Evolutionary conservation across 1,140 invertebrate species (phyloP).

Genomic region (Potamilus streckersoni): DNA sequence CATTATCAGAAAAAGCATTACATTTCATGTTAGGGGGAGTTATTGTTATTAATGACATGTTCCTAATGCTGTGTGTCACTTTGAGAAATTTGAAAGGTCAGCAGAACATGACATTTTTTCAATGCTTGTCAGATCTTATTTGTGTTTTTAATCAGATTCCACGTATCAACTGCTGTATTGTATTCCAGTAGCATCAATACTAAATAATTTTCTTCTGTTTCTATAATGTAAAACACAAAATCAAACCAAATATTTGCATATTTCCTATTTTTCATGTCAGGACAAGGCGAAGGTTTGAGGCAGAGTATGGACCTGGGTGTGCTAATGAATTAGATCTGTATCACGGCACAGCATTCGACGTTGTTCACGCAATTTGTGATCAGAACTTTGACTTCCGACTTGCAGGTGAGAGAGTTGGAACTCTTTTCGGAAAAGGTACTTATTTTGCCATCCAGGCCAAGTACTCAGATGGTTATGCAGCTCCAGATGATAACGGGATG

Average conservation of each 20-base stretch:
- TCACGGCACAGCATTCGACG: constrained; percentile 14
- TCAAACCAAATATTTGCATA: neutral
- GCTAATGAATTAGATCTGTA: constrained; percentile 25
- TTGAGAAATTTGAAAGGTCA: too few species aligned
- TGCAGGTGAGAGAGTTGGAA: constrained; percentile 35
- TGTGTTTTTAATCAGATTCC: too few species aligned
- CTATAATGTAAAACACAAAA: neutral
- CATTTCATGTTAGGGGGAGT: too few species aligned
- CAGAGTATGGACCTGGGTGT: constrained; percentile 17
- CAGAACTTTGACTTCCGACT: constrained; percentile 27
- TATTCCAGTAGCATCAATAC: too few species aligned
- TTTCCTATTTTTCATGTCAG: neutral
- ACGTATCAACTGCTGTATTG: too few species aligned
- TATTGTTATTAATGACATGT: too few species aligned
- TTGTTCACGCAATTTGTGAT: constrained; percentile 11
- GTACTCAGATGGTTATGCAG: constrained; percentile 43
- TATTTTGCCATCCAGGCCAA: constrained; percentile 52
- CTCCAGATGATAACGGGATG: constrained; percentile 21
- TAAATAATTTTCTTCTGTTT: too few species aligned
- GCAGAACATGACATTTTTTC: too few species aligned
- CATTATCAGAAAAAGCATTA: too few species aligned
- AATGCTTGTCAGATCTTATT: too few species aligned
- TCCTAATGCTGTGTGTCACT: too few species aligned
- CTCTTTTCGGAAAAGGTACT: constrained; percentile 49
- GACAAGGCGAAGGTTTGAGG: constrained; percentile 21